A percentile compares a stretch with the other conserved stretches of the same genome.
phyloP scores from a whole-genome alignment of 2,888 invertebrate species.

The Teleiodes luculella region DNA sequence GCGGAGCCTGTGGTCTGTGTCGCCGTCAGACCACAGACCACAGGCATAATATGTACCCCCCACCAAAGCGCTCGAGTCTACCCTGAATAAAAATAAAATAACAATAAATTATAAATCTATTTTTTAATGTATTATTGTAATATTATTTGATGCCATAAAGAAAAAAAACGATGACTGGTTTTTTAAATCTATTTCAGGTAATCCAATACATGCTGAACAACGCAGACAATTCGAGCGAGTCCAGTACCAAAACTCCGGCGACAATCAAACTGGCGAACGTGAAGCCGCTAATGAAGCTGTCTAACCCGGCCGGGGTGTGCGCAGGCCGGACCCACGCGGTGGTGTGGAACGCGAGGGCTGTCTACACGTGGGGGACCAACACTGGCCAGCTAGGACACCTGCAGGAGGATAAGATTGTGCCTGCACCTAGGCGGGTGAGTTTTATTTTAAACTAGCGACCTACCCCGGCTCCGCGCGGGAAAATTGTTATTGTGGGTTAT shows the following conservation, averaged over 20 bases:
- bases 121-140: too few species aligned
- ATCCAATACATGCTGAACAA: slow-evolving; percentile 61
- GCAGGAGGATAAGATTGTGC: slow-evolving; percentile 63
- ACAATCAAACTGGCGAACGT: slow-evolving; percentile 50
- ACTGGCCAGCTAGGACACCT: slow-evolving; percentile 88
- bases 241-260: slow-evolving; percentile 52
- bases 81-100: too few species aligned
- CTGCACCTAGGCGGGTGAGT: slow-evolving; percentile 69
- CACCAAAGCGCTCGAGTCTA: too few species aligned
- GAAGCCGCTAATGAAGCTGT: slow-evolving; percentile 55
- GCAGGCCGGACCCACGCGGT: slow-evolving; percentile 86
- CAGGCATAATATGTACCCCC: too few species aligned
- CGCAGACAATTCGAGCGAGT: slow-evolving; percentile 53
- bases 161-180: background rate
- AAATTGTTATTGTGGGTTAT: too few species aligned
- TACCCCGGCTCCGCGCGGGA: too few species aligned
- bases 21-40: too few species aligned
- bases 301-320: slow-evolving; percentile 74
- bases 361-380: slow-evolving; percentile 91
- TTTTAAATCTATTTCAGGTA: slow-evolving; percentile 40
- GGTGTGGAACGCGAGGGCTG: slow-evolving; percentile 77
- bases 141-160: too few species aligned
- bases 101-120: too few species aligned
- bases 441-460: background rate
- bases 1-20: too few species aligned